Evolutionary conservation across 2,888 invertebrate genomes (phyloP), one percentile per base, ranked within the genome.

Genomic region (Noctuana brunneofusca): DNA sequence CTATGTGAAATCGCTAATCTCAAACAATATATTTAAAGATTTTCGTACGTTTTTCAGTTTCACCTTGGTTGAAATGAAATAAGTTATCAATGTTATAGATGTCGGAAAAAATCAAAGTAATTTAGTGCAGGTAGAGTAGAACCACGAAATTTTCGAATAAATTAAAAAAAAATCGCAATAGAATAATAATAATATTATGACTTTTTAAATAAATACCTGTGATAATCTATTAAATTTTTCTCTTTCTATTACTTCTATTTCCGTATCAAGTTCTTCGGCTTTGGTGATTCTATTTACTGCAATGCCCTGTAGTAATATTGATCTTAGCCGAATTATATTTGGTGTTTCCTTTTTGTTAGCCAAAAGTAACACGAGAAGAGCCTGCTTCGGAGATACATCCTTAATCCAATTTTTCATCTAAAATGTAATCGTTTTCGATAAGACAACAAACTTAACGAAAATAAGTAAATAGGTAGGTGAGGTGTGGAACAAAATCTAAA

Each of bases 231-330:
- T 78, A 16, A 87, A 71, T 66, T 82, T 78, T 74, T 90, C 89
- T 64, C 71, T 84, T 67, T 88, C 88, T 65, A 90, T 86, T 0
- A 90, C 89, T 77, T 89, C 89, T 12, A 89, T 84, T 71, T 90
- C 89, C 85, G 87, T 84, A 63, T 90, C 87, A 30, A 90, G 72
- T 72, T 90, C 90, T 1, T 77, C 75, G 3, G 79, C 77, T 22
- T 79, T 73, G 8, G 89, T 89, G 12, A 90, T 90, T 69, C 90
- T 83, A 27, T 86, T 87, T 1, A 87, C 79, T 8, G 90, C 89
- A 49, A 90, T 89, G 0, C 84, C 90, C 71, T 90, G 90, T 24
- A 90, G 72, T 24, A 90, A 64, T 14, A 89, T 66, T 0, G 82
- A 76, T 46, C 83, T 73, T 63, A 83, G 87, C 14, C 84, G 76